phyloP scores from a whole-genome alignment of 2,113 vertebrate species.

The Gasterosteus nipponicus region DNA sequence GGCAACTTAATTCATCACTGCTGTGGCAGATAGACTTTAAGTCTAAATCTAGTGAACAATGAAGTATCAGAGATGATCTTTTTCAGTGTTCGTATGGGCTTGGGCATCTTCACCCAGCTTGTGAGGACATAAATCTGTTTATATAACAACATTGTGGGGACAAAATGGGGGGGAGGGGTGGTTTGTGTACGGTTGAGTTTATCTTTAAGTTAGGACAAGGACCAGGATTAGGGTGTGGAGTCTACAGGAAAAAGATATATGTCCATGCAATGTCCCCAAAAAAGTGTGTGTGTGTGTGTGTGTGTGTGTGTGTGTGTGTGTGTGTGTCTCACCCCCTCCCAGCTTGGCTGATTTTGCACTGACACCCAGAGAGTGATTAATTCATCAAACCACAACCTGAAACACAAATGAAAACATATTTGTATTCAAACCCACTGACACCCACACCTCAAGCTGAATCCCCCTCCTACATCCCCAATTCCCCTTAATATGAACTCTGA shows the following conservation, averaged over 20 bases:
- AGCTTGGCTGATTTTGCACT: constrained; percentile 95
- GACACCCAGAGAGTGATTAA: constrained; percentile 92
- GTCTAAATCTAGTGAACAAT: neutral
- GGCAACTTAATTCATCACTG: neutral
- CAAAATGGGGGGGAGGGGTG: neutral
- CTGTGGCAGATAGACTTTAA: constrained; percentile 11
- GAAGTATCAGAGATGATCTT: neutral
- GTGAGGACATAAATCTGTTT: neutral
- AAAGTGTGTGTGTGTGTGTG: constrained; percentile 3
- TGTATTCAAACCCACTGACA: constrained; percentile 1
- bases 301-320: constrained; percentile 28
- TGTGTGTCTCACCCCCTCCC: constrained; percentile 90
- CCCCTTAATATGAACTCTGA: neutral
- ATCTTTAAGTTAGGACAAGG: neutral
- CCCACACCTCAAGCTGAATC: constrained; percentile 49
- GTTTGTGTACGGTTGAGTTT: neutral
- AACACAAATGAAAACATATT: constrained; percentile 38
- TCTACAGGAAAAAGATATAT: neutral
- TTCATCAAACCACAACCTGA: constrained; percentile 95
- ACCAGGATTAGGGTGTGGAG: neutral
- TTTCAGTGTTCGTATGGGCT: neutral
- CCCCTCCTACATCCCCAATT: neutral
- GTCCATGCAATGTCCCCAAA: neutral
- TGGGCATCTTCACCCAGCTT: neutral
- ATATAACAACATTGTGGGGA: neutral